Percentiles rank a stretch among this genome's conserved stretches.
These are phyloP conservation scores for Conomelus anceps DNA, from an alignment of 2,888 invertebrate genomes.

Conservation along the genomic window DNA sequence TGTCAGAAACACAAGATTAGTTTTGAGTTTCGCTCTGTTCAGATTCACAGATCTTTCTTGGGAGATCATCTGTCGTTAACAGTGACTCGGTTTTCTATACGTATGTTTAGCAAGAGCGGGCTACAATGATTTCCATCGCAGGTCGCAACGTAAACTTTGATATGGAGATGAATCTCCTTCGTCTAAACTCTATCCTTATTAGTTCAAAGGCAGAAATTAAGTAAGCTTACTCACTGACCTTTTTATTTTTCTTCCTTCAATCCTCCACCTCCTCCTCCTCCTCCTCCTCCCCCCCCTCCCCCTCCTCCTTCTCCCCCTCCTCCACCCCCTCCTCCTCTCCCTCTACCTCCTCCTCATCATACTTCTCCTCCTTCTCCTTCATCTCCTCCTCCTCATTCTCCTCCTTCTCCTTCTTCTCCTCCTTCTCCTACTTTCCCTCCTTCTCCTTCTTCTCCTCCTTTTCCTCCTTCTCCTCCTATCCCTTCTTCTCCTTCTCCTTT, in stretches of 20 bases:
- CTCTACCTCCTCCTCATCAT: not conserved
- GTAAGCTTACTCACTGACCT: not conserved
- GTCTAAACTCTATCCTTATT: too few species aligned
- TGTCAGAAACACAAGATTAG: not conserved
- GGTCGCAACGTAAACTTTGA: not conserved
- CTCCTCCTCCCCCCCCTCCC: not conserved
- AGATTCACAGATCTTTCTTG: not conserved
- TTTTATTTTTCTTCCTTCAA: not conserved
- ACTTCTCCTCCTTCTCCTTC: not conserved
- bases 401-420: not conserved
- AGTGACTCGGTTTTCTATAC: not conserved
- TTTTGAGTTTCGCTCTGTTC: not conserved
- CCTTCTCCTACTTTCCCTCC: not conserved
- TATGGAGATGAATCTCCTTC: not conserved
- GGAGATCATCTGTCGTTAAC: not conserved
- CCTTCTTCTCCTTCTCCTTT: not conserved
- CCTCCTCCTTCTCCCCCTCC: too few species aligned
- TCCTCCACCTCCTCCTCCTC: too few species aligned
- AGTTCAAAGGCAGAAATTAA: not conserved
- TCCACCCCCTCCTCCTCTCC: not conserved
- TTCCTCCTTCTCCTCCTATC: not conserved
- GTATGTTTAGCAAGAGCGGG: not conserved
- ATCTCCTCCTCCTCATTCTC: too few species aligned
- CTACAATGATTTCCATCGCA: too few species aligned
- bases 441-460: not conserved